phyloP scores from a whole-genome alignment of 2,797 vertebrate species.

The Spheniscus humboldti region DNA sequence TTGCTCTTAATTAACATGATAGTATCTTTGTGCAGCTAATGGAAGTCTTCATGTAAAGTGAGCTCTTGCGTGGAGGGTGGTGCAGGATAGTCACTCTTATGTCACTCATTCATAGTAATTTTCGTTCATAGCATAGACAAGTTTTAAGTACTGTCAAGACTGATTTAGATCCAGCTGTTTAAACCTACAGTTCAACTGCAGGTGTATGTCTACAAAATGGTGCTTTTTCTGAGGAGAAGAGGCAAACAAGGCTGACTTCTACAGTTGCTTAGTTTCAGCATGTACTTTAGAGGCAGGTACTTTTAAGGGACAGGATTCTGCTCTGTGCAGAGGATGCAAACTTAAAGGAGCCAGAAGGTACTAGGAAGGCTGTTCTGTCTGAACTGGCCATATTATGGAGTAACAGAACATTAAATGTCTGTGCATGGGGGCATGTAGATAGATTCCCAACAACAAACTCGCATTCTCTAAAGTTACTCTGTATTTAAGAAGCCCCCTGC shows the following conservation, averaged over 20 bases:
- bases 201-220: not conserved
- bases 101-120: not conserved
- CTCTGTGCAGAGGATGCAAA: not conserved
- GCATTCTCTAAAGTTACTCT: not conserved
- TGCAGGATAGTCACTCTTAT: not conserved
- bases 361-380: not conserved
- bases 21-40: not conserved
- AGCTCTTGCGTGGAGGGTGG: not conserved
- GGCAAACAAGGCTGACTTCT: not conserved
- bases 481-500: not conserved
- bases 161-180: not conserved
- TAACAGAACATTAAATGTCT: not conserved
- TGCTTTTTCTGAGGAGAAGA: not conserved
- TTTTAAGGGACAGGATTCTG: not conserved
- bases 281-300: not conserved
- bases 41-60: not conserved
- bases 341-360: not conserved
- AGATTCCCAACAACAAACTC: not conserved
- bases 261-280: not conserved
- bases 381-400: not conserved
- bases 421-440: rapidly evolving
- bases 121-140: not conserved
- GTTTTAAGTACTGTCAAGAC: not conserved
- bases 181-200: not conserved
- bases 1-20: not conserved